These are phyloP conservation scores for Dipodomys stephensi DNA, from an alignment of 2,113 vertebrate genomes.

Conservation along the genomic window DNA sequence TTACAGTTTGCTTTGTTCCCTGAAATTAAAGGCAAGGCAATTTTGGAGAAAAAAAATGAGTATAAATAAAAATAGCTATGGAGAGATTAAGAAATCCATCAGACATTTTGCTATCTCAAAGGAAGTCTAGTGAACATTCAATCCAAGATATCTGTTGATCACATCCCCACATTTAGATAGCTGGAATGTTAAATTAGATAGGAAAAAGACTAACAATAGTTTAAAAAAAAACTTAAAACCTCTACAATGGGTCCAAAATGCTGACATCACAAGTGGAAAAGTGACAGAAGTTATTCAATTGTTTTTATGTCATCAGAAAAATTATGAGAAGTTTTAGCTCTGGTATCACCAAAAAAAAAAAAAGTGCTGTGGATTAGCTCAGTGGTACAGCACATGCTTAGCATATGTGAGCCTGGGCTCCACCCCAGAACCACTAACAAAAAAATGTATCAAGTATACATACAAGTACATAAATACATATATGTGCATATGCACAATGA, in stretches of 20 bases:
- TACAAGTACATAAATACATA: background rate
- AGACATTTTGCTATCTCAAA: slow-evolving; percentile 1
- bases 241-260: slow-evolving; percentile 1
- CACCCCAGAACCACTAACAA: background rate
- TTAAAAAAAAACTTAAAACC: background rate
- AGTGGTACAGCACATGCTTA: background rate
- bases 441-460: background rate
- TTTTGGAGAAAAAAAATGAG: slow-evolving; percentile 24
- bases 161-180: background rate
- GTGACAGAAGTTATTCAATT: background rate
- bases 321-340: slow-evolving; percentile 26
- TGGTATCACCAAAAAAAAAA: background rate
- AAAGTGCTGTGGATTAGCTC: background rate
- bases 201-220: too few species aligned
- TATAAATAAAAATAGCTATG: background rate
- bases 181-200: slow-evolving; percentile 9
- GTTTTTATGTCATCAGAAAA: slow-evolving; percentile 15
- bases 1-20: background rate
- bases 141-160: background rate
- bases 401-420: background rate
- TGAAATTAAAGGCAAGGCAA: background rate
- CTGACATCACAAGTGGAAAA: slow-evolving; percentile 36
- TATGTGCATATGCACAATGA: background rate
- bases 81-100: background rate
- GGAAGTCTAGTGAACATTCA: slow-evolving; percentile 25